Base-by-base conservation (phyloP, 2,797 vertebrate species). In the Sebastes steindachneri region DNA sequence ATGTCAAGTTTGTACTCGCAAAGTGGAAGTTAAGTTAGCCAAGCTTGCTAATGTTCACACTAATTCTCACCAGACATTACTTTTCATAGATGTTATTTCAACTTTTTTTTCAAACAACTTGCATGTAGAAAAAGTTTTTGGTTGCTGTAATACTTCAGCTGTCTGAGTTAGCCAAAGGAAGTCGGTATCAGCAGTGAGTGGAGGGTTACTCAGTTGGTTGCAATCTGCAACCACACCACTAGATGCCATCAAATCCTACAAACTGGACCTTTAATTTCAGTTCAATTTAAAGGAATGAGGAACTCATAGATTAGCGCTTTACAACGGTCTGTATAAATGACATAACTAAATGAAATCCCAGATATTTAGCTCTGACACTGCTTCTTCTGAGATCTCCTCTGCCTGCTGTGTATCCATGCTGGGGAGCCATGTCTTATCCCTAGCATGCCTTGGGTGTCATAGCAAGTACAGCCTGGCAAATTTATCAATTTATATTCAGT, bases 401-500 rank as follows among this genome's bases (percentile, higher is more conserved):
- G n/a, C 48, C 68, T 25, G 2, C 19, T 66, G 51, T 33, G 15
- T 25, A 26, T 80, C 84, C 28, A 17, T 25, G 35, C 62, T 15
- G 14, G 4, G 29, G 25, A 17, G 9, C 23, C 63, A 5, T 76
- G 71, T 75, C 78, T 84, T 59, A 77, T 65, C 80, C 54, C 71
- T 8, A n/a, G 48, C 66, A 73, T 79, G 70, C 84, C 77, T 63
- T 29, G 64, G 71, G 80, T 84, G 82, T 88, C 86, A 78, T 62
- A 35, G 85, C 69, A 75, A 85, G 83, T 60, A 81, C 33, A 65
- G 62, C 29, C 68, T 66, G 75, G 82, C 80, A 92, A 94, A 93
- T 94, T 55, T 87, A 89, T 92, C 92, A 74, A 93, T 93, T 94
- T 93, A 93, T 93, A 94, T 93, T 93, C 94, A 90, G 83, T 53